Evolutionary conservation across 2,888 invertebrate genomes (phyloP).

Genomic region (Anagyrus pseudococci): DNA sequence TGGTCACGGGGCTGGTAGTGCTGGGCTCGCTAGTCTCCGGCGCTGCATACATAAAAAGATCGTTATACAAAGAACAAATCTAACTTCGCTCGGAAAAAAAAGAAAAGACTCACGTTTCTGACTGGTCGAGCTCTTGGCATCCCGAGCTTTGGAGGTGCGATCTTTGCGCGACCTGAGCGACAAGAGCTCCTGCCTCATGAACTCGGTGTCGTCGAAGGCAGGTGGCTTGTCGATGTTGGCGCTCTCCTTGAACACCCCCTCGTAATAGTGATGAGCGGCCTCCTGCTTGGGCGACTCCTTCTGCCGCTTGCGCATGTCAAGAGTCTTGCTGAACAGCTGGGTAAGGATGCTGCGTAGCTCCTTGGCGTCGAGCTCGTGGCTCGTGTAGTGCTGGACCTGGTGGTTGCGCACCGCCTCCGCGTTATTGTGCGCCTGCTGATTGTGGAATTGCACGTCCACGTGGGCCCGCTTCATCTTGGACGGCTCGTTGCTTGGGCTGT

Average conservation of each 20-base stretch:
- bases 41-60: no score
- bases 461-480: slow-evolving; percentile 71
- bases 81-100: no score
- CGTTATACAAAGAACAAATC: no score
- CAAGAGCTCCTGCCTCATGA: slow-evolving; percentile 30
- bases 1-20: no score
- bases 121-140: background rate
- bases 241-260: slow-evolving; percentile 50
- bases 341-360: slow-evolving; percentile 53
- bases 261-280: slow-evolving; percentile 48
- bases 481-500: slow-evolving; percentile 67
- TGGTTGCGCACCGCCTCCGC: slow-evolving; percentile 4
- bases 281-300: slow-evolving; percentile 37
- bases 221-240: slow-evolving; percentile 53
- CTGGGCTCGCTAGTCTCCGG: no score
- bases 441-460: slow-evolving; percentile 70
- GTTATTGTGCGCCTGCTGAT: slow-evolving; percentile 47
- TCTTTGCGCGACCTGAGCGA: slow-evolving; percentile 4
- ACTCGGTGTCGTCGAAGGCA: slow-evolving; percentile 26
- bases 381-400: slow-evolving; percentile 37
- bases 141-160: background rate
- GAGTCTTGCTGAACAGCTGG: slow-evolving; percentile 49
- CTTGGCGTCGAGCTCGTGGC: slow-evolving; percentile 53
- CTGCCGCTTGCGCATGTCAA: slow-evolving; percentile 50
- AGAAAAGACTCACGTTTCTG: no score